Percentiles rank a stretch among this genome's conserved stretches.
These are phyloP conservation scores for Andrena camellia DNA, from an alignment of 2,888 invertebrate genomes.

Conservation along the genomic window DNA sequence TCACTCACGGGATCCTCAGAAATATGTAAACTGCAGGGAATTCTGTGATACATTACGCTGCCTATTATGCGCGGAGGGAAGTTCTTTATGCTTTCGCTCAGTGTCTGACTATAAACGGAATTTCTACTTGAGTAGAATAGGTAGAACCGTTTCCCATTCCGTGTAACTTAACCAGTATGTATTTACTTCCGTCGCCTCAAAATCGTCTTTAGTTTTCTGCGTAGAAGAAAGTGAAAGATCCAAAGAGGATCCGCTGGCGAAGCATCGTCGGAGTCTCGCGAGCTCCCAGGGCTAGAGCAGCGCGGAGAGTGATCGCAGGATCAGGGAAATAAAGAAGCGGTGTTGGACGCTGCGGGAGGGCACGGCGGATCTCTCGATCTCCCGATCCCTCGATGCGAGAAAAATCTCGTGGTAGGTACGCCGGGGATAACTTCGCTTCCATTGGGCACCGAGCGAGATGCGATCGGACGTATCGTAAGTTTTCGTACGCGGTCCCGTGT, in stretches of 20 bases:
- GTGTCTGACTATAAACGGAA: too few species aligned
- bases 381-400: constrained; percentile 15
- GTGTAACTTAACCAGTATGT: too few species aligned
- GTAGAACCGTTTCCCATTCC: too few species aligned
- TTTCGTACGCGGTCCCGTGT: constrained; percentile 36
- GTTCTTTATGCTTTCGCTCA: too few species aligned
- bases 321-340: constrained; percentile 27
- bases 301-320: constrained; percentile 17
- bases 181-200: too few species aligned
- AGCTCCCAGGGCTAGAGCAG: not conserved
- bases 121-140: too few species aligned
- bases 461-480: constrained; percentile 43
- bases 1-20: too few species aligned
- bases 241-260: not conserved
- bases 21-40: too few species aligned
- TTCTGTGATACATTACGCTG: too few species aligned
- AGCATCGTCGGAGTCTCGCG: not conserved
- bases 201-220: too few species aligned
- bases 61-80: too few species aligned
- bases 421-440: constrained; percentile 25
- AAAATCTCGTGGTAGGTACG: constrained; percentile 25
- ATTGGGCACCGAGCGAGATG: constrained; percentile 24
- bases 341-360: constrained; percentile 39
- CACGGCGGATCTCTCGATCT: constrained; percentile 37
- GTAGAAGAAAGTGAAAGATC: not conserved